Evolutionary conservation across 2,888 invertebrate genomes (phyloP), one percentile per base, ranked within the genome.

Genomic region (Epirrhoe alternata): DNA sequence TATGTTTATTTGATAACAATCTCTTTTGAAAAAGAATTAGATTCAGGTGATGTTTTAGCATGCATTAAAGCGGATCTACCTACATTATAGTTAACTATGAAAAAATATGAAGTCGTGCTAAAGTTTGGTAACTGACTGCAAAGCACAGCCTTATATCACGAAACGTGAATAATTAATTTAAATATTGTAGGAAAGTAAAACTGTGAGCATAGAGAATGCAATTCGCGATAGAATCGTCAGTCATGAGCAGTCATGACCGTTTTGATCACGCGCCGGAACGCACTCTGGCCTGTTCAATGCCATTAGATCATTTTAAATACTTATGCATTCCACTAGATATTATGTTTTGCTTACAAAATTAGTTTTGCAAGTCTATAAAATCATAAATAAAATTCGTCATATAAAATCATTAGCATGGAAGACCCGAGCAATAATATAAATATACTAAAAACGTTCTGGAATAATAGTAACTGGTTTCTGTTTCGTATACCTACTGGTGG

Each of bases 181-280:
- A 74, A 78, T 75, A 74, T 47, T 47, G 16, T 62, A 66, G 66
- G 71, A 64, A 69, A 69, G 68, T 66, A 55, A 45, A 55, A 51
- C 55, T 51, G 61, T 73, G 74, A 75, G 73, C 68, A 70, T 75
- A 72, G 63, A 74, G 57, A 77, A 75, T 78, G 68, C 69, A 71
- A 77, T 81, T 77, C 66, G 75, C 75, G 69, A 66, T 67, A 62
- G 71, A 75, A 72, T 75, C 73, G 74, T 56, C 56, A 63, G 57
- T 59, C 59, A 60, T 64, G 75, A 79, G 75, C 75, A 80, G 77
- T 80, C 81, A 79, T 84, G 85, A 84, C 85, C 84, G 81, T 78
- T 81, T 81, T 85, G 77, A 74, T 74, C 82, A 78, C 71, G 73
- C 74, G 75, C 70, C 79, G 83, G 83, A 85, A 85, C 85, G 79